Percentiles rank a stretch among this genome's conserved stretches.
These are phyloP conservation scores for Oceanites oceanicus DNA, from an alignment of 2,113 vertebrate species.

Conservation along the genomic window DNA sequence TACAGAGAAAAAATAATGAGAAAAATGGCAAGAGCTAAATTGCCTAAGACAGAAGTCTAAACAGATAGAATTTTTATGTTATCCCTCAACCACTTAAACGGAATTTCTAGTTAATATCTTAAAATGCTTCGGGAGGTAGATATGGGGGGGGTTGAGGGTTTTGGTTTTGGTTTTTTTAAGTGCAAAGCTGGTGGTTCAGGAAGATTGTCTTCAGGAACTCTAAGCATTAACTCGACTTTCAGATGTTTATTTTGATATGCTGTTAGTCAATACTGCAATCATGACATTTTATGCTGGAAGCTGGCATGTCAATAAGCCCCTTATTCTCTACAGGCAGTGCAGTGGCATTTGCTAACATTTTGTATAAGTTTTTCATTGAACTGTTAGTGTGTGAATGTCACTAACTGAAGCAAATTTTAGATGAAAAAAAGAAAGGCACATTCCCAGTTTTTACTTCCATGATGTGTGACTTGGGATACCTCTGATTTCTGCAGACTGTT, in stretches of 20 bases:
- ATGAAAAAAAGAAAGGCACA: neutral
- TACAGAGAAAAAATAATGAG: neutral
- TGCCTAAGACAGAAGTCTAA: neutral
- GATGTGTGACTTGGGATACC: neutral
- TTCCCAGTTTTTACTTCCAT: neutral
- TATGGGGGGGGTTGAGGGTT: neutral
- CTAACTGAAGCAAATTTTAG: constrained; percentile 17
- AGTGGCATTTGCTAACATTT: constrained; percentile 54
- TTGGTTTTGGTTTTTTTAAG: neutral
- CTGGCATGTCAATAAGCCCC: constrained; percentile 44
- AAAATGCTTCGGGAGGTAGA: neutral
- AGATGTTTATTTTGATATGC: constrained; percentile 55
- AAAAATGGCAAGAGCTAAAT: constrained; percentile 2
- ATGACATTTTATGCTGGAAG: constrained; percentile 51
- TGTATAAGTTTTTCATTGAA: constrained; percentile 1
- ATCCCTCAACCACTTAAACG: neutral
- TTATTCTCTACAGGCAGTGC: constrained; percentile 48
- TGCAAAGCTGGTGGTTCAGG: neutral
- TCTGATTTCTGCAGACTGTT: neutral
- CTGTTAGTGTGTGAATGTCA: constrained; percentile 24
- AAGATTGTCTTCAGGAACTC: neutral
- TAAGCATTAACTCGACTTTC: neutral
- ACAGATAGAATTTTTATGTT: neutral
- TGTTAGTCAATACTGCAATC: constrained; percentile 59
- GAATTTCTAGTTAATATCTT: neutral